A percentile compares a stretch with the other conserved stretches of the same genome.
Evolutionary conservation across 2,797 vertebrate genomes (phyloP).

Genomic region (Adelosebastes latens): DNA sequence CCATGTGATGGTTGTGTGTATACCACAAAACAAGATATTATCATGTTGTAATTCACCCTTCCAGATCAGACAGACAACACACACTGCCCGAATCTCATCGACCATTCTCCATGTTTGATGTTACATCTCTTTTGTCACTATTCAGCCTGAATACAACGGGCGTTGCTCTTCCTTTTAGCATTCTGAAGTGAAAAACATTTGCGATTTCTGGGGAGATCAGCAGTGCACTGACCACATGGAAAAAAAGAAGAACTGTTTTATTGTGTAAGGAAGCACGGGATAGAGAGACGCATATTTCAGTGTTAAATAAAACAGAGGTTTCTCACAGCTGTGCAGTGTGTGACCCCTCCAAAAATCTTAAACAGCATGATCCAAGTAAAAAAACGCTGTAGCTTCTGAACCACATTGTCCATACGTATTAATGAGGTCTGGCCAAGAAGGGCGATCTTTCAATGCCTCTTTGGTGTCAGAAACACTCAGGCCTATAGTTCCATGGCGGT

Average conservation of each 20-base stretch:
- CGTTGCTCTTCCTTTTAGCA: not conserved
- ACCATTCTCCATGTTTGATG: not conserved
- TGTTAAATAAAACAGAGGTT: not conserved
- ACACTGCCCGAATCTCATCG: not conserved
- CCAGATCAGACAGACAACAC: no score
- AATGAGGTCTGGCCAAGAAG: not conserved
- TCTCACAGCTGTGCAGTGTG: not conserved
- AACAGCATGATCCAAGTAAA: not conserved
- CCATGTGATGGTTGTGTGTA: not conserved
- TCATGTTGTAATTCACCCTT: not conserved
- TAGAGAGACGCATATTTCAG: not conserved
- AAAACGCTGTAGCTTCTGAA: not conserved
- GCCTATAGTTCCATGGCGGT: not conserved
- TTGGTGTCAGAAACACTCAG: not conserved
- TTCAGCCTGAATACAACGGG: not conserved
- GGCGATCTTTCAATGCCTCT: not conserved
- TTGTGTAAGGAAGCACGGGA: not conserved
- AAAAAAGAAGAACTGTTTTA: not conserved
- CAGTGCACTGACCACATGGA: not conserved
- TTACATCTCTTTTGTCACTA: not conserved
- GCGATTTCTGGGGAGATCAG: not conserved
- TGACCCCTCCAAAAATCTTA: not conserved
- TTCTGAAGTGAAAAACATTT: not conserved
- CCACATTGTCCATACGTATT: not conserved
- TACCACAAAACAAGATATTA: not conserved